Evolutionary conservation across 2,113 vertebrate species (phyloP).

Genomic region (Verasper variegatus): DNA sequence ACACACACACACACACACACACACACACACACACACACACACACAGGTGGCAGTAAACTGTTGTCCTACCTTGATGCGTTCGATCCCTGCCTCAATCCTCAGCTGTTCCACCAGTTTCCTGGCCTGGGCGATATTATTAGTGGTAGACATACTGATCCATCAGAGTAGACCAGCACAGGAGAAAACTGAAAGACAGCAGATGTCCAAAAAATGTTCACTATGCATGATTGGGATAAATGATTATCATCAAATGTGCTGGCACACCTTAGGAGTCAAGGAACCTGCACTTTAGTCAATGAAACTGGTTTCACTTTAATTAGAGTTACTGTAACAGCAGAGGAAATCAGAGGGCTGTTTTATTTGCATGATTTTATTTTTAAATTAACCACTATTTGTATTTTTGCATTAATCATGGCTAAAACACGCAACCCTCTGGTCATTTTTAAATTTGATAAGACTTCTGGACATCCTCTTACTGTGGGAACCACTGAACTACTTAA

Average conservation of each 20-base stretch:
- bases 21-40: neutral
- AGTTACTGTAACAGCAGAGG: too few relatives aligned
- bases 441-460: too few relatives aligned
- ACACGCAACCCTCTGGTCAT: too few relatives aligned
- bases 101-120: conserved; percentile 98
- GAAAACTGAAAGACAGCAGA: conserved; percentile 63
- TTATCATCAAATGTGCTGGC: neutral
- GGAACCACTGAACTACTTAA: too few relatives aligned
- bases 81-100: conserved; percentile 93
- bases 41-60: neutral
- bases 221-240: neutral
- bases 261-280: neutral
- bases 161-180: conserved; percentile 71
- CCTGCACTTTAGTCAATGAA: too few relatives aligned
- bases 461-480: too few relatives aligned
- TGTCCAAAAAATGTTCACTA: neutral
- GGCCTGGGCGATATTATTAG: conserved; percentile 96
- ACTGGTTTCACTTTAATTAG: too few relatives aligned
- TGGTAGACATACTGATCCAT: conserved; percentile 91
- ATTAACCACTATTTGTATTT: too few relatives aligned
- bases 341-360: neutral
- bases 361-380: neutral
- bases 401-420: too few relatives aligned
- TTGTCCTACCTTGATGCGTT: conserved; percentile 91
- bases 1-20: neutral